A percentile compares a stretch with the other conserved stretches of the same genome.
Conservation (phyloP, 2,113 vertebrate genomes). For the Entomyzon cyanotis region DNA sequence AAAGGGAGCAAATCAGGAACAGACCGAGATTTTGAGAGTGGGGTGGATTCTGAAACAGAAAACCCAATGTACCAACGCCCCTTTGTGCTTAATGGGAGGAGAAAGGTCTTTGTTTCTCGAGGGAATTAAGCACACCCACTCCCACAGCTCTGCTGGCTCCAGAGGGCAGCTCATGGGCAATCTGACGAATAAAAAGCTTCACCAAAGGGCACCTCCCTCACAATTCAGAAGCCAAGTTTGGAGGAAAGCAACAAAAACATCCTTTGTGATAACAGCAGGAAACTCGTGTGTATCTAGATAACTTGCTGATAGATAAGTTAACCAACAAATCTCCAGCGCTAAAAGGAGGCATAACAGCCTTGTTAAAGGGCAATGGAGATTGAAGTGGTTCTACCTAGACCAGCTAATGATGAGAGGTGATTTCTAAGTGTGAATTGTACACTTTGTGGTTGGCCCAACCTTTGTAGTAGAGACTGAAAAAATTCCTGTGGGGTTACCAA, state of each 20-base stretch:
- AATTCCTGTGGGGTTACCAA: not conserved
- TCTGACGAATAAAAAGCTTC: not conserved
- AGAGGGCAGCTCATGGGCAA: not conserved
- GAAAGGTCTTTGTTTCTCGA: not conserved
- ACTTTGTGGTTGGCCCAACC: not conserved
- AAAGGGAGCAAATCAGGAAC: not conserved
- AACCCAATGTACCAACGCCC: not conserved
- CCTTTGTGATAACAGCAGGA: slow-evolving; percentile 13
- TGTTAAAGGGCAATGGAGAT: not conserved
- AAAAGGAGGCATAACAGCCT: not conserved
- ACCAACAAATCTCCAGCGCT: not conserved
- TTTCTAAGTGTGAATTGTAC: not conserved
- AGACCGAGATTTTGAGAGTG: not conserved
- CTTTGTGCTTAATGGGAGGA: not conserved
- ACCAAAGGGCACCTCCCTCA: not conserved
- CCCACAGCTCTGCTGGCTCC: not conserved
- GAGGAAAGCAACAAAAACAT: not conserved
- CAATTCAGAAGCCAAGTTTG: not conserved
- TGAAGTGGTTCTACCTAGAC: not conserved
- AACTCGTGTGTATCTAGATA: slow-evolving; percentile 4
- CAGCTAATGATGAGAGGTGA: not conserved
- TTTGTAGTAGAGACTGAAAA: not conserved
- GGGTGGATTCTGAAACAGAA: not conserved
- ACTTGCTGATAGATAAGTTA: not conserved
- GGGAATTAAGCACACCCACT: not conserved